phyloP scores from a whole-genome alignment of 30 jellyfish, hydroid and myxozoan species.

The Sanderia malayensis region DNA sequence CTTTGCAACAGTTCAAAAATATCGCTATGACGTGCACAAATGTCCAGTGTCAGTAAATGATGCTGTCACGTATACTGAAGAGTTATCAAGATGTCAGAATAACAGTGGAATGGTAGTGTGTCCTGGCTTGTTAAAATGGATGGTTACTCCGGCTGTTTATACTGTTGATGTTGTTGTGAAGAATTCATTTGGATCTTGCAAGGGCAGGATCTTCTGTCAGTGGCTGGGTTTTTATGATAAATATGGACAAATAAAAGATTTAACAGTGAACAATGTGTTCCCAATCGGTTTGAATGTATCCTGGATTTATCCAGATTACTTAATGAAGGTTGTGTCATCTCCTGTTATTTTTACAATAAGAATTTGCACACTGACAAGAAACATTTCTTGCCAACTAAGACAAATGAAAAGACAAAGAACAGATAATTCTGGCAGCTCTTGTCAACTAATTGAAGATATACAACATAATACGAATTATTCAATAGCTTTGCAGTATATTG shows the following conservation, averaged over 20 bases:
- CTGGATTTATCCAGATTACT: conserved; percentile 25
- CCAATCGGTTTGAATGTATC: conserved; percentile 9
- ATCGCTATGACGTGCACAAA: background rate
- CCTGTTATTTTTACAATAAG: background rate
- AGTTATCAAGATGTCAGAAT: background rate
- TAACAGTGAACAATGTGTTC: background rate
- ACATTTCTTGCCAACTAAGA: background rate
- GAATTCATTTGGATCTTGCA: conserved; percentile 36
- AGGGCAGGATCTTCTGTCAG: conserved; percentile 16
- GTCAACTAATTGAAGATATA: background rate
- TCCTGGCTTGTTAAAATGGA: background rate
- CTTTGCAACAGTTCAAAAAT: background rate
- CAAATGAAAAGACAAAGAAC: background rate
- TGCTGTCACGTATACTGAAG: background rate
- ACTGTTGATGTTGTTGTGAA: conserved; percentile 3
- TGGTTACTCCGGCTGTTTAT: background rate
- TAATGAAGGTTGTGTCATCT: background rate
- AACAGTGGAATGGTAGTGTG: background rate
- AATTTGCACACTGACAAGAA: conserved; percentile 7
- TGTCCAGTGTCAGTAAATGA: background rate
- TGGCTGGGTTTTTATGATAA: conserved; percentile 10
- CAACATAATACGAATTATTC: conserved; percentile 15
- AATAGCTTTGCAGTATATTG: conserved; percentile 5
- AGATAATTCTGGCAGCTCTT: background rate
- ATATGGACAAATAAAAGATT: conserved; percentile 16